These are phyloP conservation scores for Cheilosia pagana DNA, from an alignment of 2,888 invertebrate species.

Conservation along the genomic window DNA sequence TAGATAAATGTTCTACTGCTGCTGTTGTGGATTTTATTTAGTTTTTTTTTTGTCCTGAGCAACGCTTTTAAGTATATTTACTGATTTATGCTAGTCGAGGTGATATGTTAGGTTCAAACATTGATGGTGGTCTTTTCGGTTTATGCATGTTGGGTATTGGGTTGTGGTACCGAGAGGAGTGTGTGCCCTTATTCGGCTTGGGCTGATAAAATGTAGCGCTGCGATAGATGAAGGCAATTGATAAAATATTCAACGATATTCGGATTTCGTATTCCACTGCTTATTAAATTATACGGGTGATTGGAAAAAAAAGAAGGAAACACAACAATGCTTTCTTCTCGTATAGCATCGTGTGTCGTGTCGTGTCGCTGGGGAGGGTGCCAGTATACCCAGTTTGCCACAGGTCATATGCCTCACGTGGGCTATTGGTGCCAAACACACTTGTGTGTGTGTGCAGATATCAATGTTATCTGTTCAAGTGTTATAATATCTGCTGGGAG, in stretches of 20 bases:
- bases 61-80: slow-evolving; percentile 70
- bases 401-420: not conserved
- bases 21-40: slow-evolving; percentile 61
- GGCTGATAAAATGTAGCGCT: slow-evolving; percentile 43
- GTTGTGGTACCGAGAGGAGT: slow-evolving; percentile 3
- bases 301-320: not conserved
- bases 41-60: not conserved
- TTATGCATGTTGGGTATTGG: not conserved
- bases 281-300: slow-evolving; percentile 36
- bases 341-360: not conserved
- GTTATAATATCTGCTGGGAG: too few relatives aligned
- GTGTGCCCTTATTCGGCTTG: slow-evolving; percentile 62
- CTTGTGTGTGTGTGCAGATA: too few relatives aligned
- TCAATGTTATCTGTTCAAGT: too few relatives aligned
- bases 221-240: slow-evolving; percentile 57
- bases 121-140: slow-evolving; percentile 56
- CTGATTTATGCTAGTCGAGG: slow-evolving; percentile 71
- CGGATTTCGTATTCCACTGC: not conserved
- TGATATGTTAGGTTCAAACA: slow-evolving; percentile 62
- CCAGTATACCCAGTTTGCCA: not conserved
- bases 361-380: not conserved
- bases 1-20: slow-evolving; percentile 71
- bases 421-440: not conserved
- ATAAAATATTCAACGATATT: slow-evolving; percentile 56
- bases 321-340: slow-evolving; percentile 43